Conservation (phyloP, 2,797 vertebrate genomes). For the Micropoecilia bifurca region DNA sequence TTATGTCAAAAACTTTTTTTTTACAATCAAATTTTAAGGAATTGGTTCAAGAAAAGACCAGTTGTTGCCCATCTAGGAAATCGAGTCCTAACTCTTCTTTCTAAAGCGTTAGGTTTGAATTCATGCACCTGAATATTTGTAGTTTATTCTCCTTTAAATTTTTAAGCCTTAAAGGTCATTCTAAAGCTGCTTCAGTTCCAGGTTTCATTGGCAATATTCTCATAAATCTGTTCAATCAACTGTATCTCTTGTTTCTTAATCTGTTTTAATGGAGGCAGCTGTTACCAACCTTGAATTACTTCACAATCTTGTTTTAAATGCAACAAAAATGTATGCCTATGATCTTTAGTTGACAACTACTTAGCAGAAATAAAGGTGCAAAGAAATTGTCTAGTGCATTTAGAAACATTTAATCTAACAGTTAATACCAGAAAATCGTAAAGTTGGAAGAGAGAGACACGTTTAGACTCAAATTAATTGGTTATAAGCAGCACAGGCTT, state of each 20-base stretch:
- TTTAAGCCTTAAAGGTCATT: background rate
- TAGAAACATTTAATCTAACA: background rate
- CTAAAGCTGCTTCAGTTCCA: background rate
- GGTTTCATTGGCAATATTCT: background rate
- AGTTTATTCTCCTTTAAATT: background rate
- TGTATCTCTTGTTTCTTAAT: background rate
- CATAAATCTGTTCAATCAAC: background rate
- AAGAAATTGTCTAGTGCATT: background rate
- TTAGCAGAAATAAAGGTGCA: background rate
- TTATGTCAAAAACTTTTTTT: background rate
- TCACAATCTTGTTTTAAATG: background rate
- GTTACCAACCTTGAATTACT: background rate
- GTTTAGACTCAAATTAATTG: background rate
- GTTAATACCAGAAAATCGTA: background rate
- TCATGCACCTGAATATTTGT: background rate
- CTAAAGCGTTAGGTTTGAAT: background rate
- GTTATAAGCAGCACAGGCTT: background rate
- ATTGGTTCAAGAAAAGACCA: background rate
- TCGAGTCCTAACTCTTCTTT: background rate
- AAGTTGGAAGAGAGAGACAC: background rate
- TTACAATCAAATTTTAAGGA: background rate
- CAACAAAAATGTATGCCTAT: background rate
- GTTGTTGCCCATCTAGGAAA: background rate
- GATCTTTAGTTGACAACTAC: background rate
- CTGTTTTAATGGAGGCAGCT: background rate